Evolutionary conservation across 2,797 vertebrate species (phyloP), one percentile per base, ranked within the genome.

Genomic region (Lepilemur ruficaudatus): DNA sequence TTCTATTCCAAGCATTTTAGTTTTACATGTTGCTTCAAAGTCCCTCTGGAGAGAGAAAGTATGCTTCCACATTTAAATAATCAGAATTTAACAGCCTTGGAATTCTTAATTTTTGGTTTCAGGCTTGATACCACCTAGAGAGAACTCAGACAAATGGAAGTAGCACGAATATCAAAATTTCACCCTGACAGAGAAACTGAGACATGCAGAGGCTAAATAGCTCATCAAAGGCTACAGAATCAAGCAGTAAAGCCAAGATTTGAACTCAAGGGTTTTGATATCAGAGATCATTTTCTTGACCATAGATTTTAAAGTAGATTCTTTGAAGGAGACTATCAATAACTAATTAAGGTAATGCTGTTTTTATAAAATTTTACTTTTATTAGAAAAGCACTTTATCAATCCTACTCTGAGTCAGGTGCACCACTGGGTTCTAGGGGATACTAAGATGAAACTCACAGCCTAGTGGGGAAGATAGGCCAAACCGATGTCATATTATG

Each of bases 11-110:
- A 87, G 50, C 28, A 73, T 48, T 95, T 65, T 92, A 83, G 61
- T 89, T 89, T 86, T 72, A 73, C 35, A 55, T 63, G 55, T 14
- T 67, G 82, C 35, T 87, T 75, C 43, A 75, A 76, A 95, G 83
- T 15, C 17, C 22, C 55, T 92, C 46, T 69, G 63, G 57, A 90
- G 41, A 67, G 63, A 88, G 46, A 85, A 90, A 92, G 20, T 48
- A n/a, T 10, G 38, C 50, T 35, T 89, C 55, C 11, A 79, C 35
- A 95, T 90, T 95, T 96, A 90, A 95, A 80, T 92, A 83, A 89
- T 87, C 55, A 81, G 52, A 87, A 75, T 70, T 65, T 72, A 76
- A 90, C 6, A 83, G 43, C 35, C 78, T 46, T 80, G 46, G 20
- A 67, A 78, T 89, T 89, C 30, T 48, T 91, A 13, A 52, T 30